Percentiles rank a stretch among this genome's conserved stretches.
Conservation (phyloP, 1,140 invertebrate genomes). For the Tribolium castaneum region DNA sequence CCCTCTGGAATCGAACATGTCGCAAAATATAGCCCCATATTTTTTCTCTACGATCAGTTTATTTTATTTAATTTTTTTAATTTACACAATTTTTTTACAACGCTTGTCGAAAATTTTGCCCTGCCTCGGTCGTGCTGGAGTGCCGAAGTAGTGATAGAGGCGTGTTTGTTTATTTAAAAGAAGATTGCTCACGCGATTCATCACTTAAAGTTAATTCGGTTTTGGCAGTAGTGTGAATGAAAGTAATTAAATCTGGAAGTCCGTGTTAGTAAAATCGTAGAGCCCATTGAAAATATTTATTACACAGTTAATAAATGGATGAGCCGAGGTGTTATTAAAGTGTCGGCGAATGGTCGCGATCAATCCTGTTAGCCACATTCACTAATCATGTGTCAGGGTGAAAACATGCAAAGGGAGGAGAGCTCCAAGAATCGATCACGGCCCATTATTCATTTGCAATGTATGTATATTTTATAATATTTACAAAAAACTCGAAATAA, state of each 20-base stretch:
- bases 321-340: conserved; percentile 49
- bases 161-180: conserved; percentile 15
- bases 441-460: conserved; percentile 37
- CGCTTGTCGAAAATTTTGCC: too few species aligned
- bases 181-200: conserved; percentile 38
- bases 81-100: too few species aligned
- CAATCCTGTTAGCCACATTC: conserved; percentile 46
- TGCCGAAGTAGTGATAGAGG: neutral
- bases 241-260: conserved; percentile 35
- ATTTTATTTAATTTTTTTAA: neutral
- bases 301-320: conserved; percentile 45
- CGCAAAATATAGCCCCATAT: neutral
- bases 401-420: conserved; percentile 49
- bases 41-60: neutral
- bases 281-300: conserved; percentile 40
- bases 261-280: conserved; percentile 26
- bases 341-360: conserved; percentile 48
- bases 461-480: conserved; percentile 21
- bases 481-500: neutral
- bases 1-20: neutral
- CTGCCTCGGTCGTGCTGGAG: too few species aligned
- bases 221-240: conserved; percentile 17
- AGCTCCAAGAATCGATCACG: conserved; percentile 39
- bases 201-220: conserved; percentile 36
- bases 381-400: conserved; percentile 48